Evolutionary conservation across 2,797 vertebrate species (phyloP).

Genomic region (Sebastolobus altivelis): DNA sequence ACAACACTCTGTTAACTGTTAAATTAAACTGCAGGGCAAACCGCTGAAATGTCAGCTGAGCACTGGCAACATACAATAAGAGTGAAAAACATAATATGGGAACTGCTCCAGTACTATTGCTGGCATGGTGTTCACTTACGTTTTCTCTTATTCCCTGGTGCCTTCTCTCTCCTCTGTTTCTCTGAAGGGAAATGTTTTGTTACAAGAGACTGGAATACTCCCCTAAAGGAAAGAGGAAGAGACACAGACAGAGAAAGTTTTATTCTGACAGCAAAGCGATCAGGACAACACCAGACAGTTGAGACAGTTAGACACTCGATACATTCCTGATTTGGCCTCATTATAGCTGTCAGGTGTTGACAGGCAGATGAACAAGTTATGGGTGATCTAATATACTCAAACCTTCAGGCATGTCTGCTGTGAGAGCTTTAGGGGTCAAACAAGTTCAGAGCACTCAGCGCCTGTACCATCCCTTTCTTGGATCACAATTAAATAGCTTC

Average conservation of each 20-base stretch:
- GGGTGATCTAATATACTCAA: conserved; percentile 27
- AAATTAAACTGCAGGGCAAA: conserved; percentile 1
- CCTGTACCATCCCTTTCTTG: conserved; percentile 11
- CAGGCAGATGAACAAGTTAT: conserved; percentile 33
- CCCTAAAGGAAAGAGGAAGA: conserved; percentile 83
- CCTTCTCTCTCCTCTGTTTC: conserved; percentile 94
- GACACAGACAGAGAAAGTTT: not conserved
- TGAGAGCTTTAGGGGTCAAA: conserved; percentile 27
- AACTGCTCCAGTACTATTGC: not conserved
- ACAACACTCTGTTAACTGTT: not conserved
- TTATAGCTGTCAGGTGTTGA: conserved; percentile 42
- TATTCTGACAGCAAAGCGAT: conserved; percentile 24
- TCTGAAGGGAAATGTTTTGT: conserved; percentile 96
- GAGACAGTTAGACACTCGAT: not conserved
- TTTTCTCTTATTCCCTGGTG: conserved; percentile 92
- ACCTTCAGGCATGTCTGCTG: conserved; percentile 55
- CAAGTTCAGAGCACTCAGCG: conserved; percentile 24
- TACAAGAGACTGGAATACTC: conserved; percentile 96
- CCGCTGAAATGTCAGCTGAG: conserved; percentile 18
- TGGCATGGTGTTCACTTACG: conserved; percentile 82
- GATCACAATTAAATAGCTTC: conserved; percentile 23
- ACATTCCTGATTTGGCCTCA: conserved; percentile 44
- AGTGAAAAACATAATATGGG: not conserved
- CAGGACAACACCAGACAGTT: conserved; percentile 7
- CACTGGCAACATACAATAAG: not conserved